Evolutionary conservation across 1,140 invertebrate species (phyloP), one percentile per base, ranked within the genome.

Genomic region (Sycophila sp.): DNA sequence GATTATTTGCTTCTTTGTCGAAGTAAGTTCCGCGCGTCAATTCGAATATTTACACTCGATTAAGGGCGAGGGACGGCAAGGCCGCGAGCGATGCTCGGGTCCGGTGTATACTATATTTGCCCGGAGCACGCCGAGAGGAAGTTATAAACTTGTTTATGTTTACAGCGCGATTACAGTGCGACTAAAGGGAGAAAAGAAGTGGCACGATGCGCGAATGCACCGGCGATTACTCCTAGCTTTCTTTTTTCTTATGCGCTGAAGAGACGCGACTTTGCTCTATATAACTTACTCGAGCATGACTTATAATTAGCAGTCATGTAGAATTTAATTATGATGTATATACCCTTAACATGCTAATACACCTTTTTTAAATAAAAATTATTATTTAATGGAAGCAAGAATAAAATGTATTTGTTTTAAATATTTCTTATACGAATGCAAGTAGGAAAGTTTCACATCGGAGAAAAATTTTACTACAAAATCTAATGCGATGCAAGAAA

Each of bases 131-230:
- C 2, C 24, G 26, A n/a, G 26, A 67, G 51, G 38, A 58, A 67
- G 22, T 67, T 56, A 28, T 47, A 67, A 67, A 49, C 40, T 45
- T 68, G 51, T 59, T 68, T 67, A 67, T 45, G 51, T 67, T 67
- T 67, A 47, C 51, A 6, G 38, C 38, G 36, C 58, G 58, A 60
- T 65, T 53, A 38, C 32, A 65, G 49, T 15, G 15, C 32, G 13
- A 26, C 5, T 22, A 13, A n/a, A n/a, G 4, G 8, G 40, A 45
- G 56, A 36, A 22, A 22, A 22, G 19, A 47, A 47, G 42, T 47
- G 42, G n/a, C 19, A 22, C 19, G n/a, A n/a, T 42, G n/a, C n/a
- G n/a, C n/a, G n/a, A n/a, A 47, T 47, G 58, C 34, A 38, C n/a
- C 19, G 58, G 34, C n/a, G n/a, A n/a, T n/a, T n/a, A n/a, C n/a